Evolutionary conservation across 1,140 invertebrate genomes (phyloP).

Genomic region (Sesamia nonagrioides): DNA sequence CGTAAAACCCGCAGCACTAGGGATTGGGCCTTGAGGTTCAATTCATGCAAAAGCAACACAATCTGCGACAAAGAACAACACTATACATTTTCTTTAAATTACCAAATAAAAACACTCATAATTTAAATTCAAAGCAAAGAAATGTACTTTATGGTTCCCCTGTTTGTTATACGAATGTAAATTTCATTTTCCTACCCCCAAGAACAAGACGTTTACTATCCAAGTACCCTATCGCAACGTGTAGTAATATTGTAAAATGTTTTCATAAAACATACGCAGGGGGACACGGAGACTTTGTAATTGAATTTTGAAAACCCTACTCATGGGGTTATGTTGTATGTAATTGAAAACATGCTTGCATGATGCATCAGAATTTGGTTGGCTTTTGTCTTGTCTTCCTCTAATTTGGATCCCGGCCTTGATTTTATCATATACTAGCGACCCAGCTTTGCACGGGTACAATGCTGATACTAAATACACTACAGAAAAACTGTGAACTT

Average conservation of each 20-base stretch:
- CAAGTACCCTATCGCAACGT: constrained; percentile 52
- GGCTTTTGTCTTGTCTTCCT: too few species aligned
- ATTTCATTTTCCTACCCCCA: constrained; percentile 56
- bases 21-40: neutral
- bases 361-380: neutral
- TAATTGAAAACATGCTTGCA: constrained; percentile 53
- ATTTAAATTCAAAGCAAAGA: constrained; percentile 49
- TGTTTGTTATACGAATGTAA: constrained; percentile 57
- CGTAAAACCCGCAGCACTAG: too few species aligned
- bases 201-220: constrained; percentile 61
- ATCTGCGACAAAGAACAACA: constrained; percentile 19
- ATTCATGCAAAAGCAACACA: neutral
- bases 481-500: too few species aligned
- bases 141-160: constrained; percentile 51
- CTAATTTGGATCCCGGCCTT: neutral
- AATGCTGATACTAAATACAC: too few species aligned
- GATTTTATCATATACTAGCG: too few species aligned
- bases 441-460: too few species aligned
- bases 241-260: constrained; percentile 64
- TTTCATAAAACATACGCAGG: constrained; percentile 68
- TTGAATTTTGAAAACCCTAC: constrained; percentile 72
- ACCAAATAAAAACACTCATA: constrained; percentile 27
- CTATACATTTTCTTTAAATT: constrained; percentile 33
- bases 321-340: constrained; percentile 53
- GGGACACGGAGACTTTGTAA: constrained; percentile 65